Base-by-base conservation (phyloP, 2,888 invertebrate genomes). In the Catonia carolina region DNA sequence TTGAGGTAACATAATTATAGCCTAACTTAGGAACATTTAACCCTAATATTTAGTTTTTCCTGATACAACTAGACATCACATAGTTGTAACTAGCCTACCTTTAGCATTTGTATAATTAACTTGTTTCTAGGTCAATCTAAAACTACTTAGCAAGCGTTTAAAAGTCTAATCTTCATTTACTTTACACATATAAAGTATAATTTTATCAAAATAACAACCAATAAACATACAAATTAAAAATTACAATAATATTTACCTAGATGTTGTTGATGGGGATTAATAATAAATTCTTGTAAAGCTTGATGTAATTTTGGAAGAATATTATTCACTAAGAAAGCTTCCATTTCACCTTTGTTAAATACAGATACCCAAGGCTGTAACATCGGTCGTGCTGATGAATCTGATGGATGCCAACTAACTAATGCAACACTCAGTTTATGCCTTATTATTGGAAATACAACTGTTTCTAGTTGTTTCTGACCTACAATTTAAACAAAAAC, bases 381-480 rank as follows among this genome's bases (percentile, higher is more conserved):
- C 78, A 98, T 91, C 20, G 89, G 80, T 63, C 90, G 83, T 0
- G 97, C 98, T 0, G 97, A 97, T 36, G 83, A 79, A 76, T 98
- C 98, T 0, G 89, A 89, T 0, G 97, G 96, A 75, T 94, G 89
- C 98, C 98, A 99, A 53, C 86, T 86, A n/a, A 82, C 79, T 61
- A 99, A 77, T 10, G 97, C 97, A 35, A 81, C 80, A 27, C 90
- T 88, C 50, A 99, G 77, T 69, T 97, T 97, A 52, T 94, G 86
- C 42, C 97, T 81, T 65, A 99, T 93, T 41, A 89, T 83, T 1
- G 93, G 91, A 76, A 93, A 96, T 33, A 95, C 83, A 0, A 76
- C 74, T 0, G 75, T 74, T 20, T 80, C 76, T 50, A 84, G 71
- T 18, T 79, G 75, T 61, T 71, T 69, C 12, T 73, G 75, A 70